These are phyloP conservation scores for Stenodera caucasica DNA, from an alignment of 2,888 invertebrate species.

Conservation along the genomic window DNA sequence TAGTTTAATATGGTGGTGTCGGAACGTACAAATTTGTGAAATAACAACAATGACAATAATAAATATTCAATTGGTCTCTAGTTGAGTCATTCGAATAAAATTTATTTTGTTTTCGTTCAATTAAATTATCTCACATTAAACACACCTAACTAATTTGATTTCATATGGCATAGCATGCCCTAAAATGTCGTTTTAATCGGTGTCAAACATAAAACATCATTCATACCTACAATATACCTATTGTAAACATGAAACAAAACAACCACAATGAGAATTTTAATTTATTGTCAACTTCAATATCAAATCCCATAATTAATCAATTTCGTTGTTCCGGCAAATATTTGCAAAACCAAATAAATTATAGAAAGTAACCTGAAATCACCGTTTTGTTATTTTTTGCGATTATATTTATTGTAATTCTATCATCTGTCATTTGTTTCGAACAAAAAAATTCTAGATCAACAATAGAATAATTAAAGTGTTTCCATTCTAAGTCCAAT, in stretches of 20 bases:
- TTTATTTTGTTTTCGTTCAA: not conserved
- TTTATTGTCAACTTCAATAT: not conserved
- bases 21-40: not conserved
- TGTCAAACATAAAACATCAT: constrained; percentile 17
- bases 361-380: constrained; percentile 8
- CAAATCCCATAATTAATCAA: not conserved
- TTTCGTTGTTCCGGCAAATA: not conserved
- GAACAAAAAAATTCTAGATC: not conserved
- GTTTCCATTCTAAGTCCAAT: not conserved
- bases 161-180: constrained; percentile 9
- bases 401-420: not conserved
- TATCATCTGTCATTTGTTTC: not conserved
- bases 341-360: not conserved
- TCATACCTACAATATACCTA: constrained; percentile 14
- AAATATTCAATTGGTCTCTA: not conserved
- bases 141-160: constrained; percentile 8
- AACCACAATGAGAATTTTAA: not conserved
- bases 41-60: not conserved
- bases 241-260: constrained; percentile 11
- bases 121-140: not conserved
- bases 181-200: constrained; percentile 18
- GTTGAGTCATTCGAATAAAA: constrained; percentile 1
- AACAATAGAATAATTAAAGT: not conserved
- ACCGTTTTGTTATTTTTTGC: not conserved
- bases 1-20: not conserved